phyloP scores from a whole-genome alignment of 2,888 invertebrate genomes.

The Heliconius aoede region DNA sequence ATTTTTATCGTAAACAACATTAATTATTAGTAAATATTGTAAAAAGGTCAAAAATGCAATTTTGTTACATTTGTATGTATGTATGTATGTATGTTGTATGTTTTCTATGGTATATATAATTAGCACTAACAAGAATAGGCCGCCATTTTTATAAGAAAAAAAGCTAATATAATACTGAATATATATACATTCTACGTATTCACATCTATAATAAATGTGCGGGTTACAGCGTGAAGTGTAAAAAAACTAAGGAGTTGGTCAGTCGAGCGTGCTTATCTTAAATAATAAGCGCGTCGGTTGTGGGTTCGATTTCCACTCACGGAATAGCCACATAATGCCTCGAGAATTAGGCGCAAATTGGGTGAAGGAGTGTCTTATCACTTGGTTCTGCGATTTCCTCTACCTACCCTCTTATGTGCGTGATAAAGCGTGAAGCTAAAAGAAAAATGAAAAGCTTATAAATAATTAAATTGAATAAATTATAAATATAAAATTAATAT shows the following conservation, averaged over 20 bases:
- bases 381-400: too few species aligned
- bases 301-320: too few species aligned
- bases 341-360: too few species aligned
- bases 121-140: background rate
- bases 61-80: background rate
- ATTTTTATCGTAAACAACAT: slow-evolving; percentile 13
- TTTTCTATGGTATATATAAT: background rate
- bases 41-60: slow-evolving; percentile 23
- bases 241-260: too few species aligned
- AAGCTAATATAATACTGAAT: background rate
- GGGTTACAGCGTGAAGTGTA: too few species aligned
- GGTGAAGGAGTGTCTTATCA: too few species aligned
- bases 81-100: background rate
- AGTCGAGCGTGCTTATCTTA: background rate
- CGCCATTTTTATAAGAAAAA: background rate
- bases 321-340: too few species aligned
- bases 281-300: too few species aligned
- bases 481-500: background rate
- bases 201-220: too few species aligned
- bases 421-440: background rate
- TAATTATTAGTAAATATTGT: slow-evolving; percentile 18
- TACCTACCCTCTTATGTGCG: too few species aligned
- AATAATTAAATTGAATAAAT: slow-evolving; percentile 1
- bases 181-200: too few species aligned
- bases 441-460: background rate